phyloP scores from a whole-genome alignment of 2,888 invertebrate genomes.

The Auanema freiburgensis region DNA sequence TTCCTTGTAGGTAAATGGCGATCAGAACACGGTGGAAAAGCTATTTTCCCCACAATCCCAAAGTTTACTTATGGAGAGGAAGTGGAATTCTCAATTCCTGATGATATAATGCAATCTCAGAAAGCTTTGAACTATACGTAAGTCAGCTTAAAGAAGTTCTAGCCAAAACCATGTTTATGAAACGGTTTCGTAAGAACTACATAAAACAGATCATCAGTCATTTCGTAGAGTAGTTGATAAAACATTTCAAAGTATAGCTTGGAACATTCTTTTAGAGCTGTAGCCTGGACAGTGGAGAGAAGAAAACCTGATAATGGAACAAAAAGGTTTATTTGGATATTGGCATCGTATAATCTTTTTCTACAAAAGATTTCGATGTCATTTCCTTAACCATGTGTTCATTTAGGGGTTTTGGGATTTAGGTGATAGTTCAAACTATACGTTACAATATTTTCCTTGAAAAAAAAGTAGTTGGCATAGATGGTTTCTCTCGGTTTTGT shows the following conservation, averaged over 20 bases:
- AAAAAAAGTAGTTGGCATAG: no score
- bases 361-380: no score
- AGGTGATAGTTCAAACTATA: no score
- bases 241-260: neutral
- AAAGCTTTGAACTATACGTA: conserved; percentile 63
- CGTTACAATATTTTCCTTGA: no score
- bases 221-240: no score
- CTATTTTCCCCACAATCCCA: conserved; percentile 51
- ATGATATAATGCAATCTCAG: conserved; percentile 46
- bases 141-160: conserved; percentile 24
- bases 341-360: no score
- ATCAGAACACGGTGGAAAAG: conserved; percentile 63
- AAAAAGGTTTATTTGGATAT: conserved; percentile 1
- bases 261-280: conserved; percentile 34
- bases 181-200: no score
- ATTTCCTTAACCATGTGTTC: no score
- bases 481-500: no score
- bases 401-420: no score
- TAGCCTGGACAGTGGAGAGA: conserved; percentile 42
- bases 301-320: conserved; percentile 14
- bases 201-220: no score
- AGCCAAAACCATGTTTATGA: no score
- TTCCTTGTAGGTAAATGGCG: conserved; percentile 64
- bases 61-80: conserved; percentile 65
- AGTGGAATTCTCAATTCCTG: conserved; percentile 60